These are phyloP conservation scores for Schizopygopsis pylzovi DNA, from an alignment of 2,797 vertebrate species.

Conservation along the genomic window DNA sequence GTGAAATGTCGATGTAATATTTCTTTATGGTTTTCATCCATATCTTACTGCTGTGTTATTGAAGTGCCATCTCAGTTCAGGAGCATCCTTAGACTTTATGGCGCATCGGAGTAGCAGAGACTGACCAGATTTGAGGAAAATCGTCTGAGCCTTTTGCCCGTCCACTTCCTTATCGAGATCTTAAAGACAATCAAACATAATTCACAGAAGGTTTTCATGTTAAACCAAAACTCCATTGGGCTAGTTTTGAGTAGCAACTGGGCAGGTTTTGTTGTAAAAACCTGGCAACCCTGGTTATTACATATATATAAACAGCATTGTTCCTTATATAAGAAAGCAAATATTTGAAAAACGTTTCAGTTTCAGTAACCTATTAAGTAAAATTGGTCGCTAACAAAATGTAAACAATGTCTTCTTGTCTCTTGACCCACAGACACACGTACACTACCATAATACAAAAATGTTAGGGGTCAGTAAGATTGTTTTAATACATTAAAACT, in stretches of 20 bases:
- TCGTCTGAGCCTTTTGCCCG: conserved; percentile 41
- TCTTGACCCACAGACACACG: background rate
- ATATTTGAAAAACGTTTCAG: background rate
- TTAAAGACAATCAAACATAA: conserved; percentile 57
- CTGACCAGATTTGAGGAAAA: conserved; percentile 67
- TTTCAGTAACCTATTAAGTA: background rate
- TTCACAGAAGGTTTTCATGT: background rate
- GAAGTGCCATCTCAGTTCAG: conserved; percentile 42
- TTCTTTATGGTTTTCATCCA: background rate
- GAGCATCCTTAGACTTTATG: accelerated
- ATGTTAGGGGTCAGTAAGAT: background rate
- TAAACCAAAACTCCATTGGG: background rate
- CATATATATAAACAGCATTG: background rate
- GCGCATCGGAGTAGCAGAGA: conserved; percentile 74
- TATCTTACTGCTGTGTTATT: conserved; percentile 53
- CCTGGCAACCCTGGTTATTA: background rate
- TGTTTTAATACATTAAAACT: background rate
- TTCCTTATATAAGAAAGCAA: background rate
- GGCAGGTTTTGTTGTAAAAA: background rate
- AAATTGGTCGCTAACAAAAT: background rate
- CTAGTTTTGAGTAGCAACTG: background rate
- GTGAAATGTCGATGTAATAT: background rate
- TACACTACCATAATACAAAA: background rate
- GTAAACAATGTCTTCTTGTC: background rate
- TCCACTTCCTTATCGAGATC: conserved; percentile 26